A percentile compares a stretch with the other conserved stretches of the same genome.
These are phyloP conservation scores for Leptothorax acervorum DNA, from an alignment of 2,888 invertebrate genomes.

Conservation along the genomic window DNA sequence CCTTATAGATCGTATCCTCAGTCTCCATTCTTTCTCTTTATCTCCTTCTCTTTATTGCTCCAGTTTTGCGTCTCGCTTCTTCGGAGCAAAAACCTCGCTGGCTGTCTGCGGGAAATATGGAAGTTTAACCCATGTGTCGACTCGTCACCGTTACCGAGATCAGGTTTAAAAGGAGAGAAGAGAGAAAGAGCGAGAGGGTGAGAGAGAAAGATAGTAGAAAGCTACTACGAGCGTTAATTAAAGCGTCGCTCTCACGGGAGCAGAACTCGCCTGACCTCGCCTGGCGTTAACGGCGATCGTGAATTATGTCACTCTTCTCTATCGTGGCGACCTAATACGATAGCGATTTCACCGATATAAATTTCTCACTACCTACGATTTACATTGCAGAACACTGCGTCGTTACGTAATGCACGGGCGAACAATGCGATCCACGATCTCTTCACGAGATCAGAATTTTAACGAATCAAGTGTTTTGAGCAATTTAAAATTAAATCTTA, in stretches of 20 bases:
- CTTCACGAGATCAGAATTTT: constrained; percentile 11
- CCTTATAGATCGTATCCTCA: constrained; percentile 35
- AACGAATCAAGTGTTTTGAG: background rate
- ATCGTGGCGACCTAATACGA: background rate
- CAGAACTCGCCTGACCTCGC: constrained; percentile 35
- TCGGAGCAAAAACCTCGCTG: constrained; percentile 19
- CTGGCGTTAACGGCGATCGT: constrained; percentile 26
- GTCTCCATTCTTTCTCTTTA: constrained; percentile 7
- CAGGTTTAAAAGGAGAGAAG: constrained; percentile 25
- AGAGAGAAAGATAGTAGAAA: constrained; percentile 25
- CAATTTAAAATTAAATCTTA: constrained; percentile 6
- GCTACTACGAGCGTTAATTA: constrained; percentile 45
- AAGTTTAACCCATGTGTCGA: constrained; percentile 41
- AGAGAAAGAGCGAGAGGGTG: constrained; percentile 3
- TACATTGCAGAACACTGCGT: constrained; percentile 10
- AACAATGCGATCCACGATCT: constrained; percentile 24
- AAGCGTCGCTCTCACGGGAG: constrained; percentile 37
- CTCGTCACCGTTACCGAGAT: constrained; percentile 38
- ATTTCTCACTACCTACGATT: constrained; percentile 21
- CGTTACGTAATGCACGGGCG: constrained; percentile 15
- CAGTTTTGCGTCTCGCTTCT: constrained; percentile 44
- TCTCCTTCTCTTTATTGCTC: background rate
- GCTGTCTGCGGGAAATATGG: constrained; percentile 33
- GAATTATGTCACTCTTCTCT: constrained; percentile 41
- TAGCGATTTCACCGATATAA: constrained; percentile 16